These are phyloP conservation scores for Fringilla coelebs DNA, from an alignment of 2,797 vertebrate species.

Conservation along the genomic window DNA sequence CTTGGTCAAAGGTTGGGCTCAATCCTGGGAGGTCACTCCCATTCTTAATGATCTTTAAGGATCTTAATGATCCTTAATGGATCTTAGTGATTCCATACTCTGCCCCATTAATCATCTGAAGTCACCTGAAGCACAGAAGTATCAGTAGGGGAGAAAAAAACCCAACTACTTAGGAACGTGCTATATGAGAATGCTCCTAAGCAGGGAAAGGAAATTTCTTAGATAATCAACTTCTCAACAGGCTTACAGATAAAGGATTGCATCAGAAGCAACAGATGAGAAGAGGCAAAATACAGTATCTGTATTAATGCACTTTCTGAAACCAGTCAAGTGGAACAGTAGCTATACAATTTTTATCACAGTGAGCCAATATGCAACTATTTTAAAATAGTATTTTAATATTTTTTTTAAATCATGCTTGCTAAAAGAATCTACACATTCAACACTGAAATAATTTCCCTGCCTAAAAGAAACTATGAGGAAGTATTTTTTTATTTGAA, in stretches of 20 bases:
- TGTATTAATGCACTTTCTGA: background rate
- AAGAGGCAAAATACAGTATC: background rate
- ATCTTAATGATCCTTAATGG: too few species aligned
- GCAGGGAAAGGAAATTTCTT: background rate
- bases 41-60: background rate
- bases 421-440: background rate
- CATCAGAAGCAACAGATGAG: background rate
- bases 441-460: background rate
- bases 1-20: background rate
- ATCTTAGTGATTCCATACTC: background rate
- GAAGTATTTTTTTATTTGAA: background rate
- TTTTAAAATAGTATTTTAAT: background rate
- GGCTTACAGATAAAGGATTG: background rate
- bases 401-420: background rate
- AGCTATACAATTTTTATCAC: background rate
- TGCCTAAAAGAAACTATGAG: background rate
- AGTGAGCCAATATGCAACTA: background rate
- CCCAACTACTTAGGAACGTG: background rate
- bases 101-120: background rate
- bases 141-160: background rate
- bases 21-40: background rate
- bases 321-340: background rate
- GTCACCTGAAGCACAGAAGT: background rate
- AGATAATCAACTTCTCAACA: background rate
- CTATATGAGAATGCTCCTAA: background rate